These are phyloP conservation scores for Pseudocheirus occidentalis DNA, from an alignment of 2,797 vertebrate genomes.

Conservation along the genomic window DNA sequence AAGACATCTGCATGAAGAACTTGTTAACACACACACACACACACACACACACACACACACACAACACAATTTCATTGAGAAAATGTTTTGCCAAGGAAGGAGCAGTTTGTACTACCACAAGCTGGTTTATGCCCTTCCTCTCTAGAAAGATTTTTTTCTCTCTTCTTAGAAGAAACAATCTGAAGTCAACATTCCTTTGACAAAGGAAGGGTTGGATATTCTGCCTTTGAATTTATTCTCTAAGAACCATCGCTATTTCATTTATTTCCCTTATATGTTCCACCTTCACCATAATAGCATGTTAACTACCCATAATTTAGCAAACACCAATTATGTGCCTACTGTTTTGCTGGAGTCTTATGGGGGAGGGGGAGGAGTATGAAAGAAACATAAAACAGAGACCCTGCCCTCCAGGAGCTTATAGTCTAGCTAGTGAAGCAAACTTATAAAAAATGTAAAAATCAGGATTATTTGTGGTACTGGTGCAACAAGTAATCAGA, in stretches of 20 bases:
- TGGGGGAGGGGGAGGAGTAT: neutral
- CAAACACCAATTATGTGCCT: neutral
- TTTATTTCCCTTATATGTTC: neutral
- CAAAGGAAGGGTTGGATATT: neutral
- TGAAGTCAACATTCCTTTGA: neutral
- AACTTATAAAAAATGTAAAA: conserved; percentile 72
- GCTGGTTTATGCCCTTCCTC: neutral
- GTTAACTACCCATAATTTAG: neutral
- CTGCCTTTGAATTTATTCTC: neutral
- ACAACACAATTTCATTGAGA: neutral
- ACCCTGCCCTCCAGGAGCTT: conserved; percentile 51
- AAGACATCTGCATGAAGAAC: neutral
- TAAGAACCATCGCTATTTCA: neutral
- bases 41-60: neutral
- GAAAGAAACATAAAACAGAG: conserved; percentile 24
- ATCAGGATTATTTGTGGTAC: conserved; percentile 69
- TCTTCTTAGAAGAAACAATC: neutral
- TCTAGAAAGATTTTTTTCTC: neutral
- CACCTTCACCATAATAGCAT: neutral
- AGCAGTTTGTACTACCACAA: neutral
- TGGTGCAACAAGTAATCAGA: neutral
- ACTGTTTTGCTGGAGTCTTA: neutral
- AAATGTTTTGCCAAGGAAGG: neutral
- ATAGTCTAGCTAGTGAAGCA: conserved; percentile 60
- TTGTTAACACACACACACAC: neutral